Percentiles rank a stretch among this genome's conserved stretches.
Conservation (phyloP, 2,888 invertebrate species). For the Cephus pygmeus region DNA sequence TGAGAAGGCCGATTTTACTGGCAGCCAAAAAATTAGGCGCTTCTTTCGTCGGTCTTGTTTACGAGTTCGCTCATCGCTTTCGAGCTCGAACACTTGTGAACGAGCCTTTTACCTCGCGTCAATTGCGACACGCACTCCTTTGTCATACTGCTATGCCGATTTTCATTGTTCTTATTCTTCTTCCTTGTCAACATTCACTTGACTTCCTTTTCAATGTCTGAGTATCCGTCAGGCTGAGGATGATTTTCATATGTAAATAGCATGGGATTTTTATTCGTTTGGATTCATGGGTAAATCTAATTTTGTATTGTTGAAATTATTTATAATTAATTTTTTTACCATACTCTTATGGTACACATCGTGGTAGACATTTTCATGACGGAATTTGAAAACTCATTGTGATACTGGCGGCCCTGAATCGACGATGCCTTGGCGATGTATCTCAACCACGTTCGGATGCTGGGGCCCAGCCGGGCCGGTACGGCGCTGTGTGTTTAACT, state of each 20-base stretch:
- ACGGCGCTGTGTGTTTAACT: slow-evolving; percentile 56
- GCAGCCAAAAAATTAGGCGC: slow-evolving; percentile 25
- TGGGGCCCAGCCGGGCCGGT: slow-evolving; percentile 11
- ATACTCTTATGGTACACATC: neutral
- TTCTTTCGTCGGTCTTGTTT: slow-evolving; percentile 29
- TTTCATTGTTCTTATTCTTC: neutral
- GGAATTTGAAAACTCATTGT: neutral
- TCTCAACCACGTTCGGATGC: slow-evolving; percentile 5
- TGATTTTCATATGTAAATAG: neutral
- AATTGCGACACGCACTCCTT: neutral
- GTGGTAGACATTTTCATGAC: neutral
- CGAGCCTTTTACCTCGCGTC: slow-evolving; percentile 12
- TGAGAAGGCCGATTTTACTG: slow-evolving; percentile 12
- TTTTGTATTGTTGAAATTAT: neutral
- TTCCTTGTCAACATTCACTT: neutral
- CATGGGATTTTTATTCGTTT: neutral
- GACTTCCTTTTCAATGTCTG: neutral
- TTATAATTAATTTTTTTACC: neutral
- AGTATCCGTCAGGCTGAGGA: neutral
- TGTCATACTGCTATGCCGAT: neutral
- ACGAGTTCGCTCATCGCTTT: slow-evolving; percentile 23
- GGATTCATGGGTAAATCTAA: neutral
- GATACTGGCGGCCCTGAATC: slow-evolving; percentile 11
- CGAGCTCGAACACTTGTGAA: slow-evolving; percentile 20
- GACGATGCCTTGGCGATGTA: neutral